Percentiles rank a stretch among this genome's conserved stretches.
Evolutionary conservation across 1,140 invertebrate genomes (phyloP).

Genomic region (Drosophila oshimai): DNA sequence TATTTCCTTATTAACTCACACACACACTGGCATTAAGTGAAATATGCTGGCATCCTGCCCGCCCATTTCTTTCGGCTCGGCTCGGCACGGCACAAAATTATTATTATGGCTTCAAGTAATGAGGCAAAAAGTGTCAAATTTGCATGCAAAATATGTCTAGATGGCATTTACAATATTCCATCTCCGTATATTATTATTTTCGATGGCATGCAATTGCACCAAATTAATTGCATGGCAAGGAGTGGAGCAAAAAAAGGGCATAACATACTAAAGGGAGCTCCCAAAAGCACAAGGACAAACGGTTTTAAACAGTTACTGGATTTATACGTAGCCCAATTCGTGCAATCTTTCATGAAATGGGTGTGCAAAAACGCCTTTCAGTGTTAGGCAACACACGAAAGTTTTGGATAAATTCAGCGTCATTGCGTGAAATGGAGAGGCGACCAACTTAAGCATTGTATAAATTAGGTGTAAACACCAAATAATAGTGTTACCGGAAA

Average conservation of each 20-base stretch:
- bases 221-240: constrained; percentile 68
- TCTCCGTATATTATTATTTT: constrained; percentile 59
- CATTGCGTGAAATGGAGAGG: no score
- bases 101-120: constrained; percentile 78
- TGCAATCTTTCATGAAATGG: no score
- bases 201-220: constrained; percentile 56
- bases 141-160: constrained; percentile 67
- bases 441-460: no score
- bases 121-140: constrained; percentile 76
- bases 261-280: neutral
- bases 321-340: no score
- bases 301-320: neutral
- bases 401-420: no score
- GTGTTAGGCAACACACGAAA: no score
- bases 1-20: constrained; percentile 78
- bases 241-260: neutral
- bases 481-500: no score
- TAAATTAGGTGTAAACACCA: no score
- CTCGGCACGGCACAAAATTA: constrained; percentile 28
- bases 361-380: no score
- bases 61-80: no score
- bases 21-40: constrained; percentile 30
- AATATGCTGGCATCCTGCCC: constrained; percentile 37
- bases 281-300: constrained; percentile 29
- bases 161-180: constrained; percentile 44